Base-by-base conservation (phyloP, 2,888 invertebrate species). In the Phania funesta region DNA sequence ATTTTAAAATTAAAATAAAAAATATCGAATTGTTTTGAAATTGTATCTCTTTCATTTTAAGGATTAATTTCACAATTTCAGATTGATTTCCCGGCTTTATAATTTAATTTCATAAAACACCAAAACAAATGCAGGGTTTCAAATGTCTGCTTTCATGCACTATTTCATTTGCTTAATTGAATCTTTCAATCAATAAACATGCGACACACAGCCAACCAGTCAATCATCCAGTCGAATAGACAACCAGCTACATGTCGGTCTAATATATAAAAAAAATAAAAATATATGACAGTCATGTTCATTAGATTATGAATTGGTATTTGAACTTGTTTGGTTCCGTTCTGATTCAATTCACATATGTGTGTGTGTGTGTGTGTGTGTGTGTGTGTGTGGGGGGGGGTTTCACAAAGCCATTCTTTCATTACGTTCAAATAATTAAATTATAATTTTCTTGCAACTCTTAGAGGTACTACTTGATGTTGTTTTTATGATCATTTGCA, bases 301-400 rank as follows among this genome's bases (percentile, higher is more conserved):
- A 78, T 78, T 71, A 78, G 64, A 78, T 78, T 78, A 78, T 38
- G 11, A 78, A 65, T 75, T 75, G 56, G 26, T 29, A n/a, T 64
- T 64, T 64, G 41, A 78, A 71, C 78, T 65, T 64, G 78, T 71
- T 71, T 46, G 20, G 46, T 65, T 24, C 35, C 26, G 35, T 38
- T 58, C 56, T 41, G 9, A 13, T 35, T 38, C 13, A 5, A 26
- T 26, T 26, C 6, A 13, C 8, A 9, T n/a, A n/a, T n/a, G n/a
- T n/a, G n/a, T n/a, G 9, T 22, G 50, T 48, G 11, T 26, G 26
- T 50, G 35, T 24, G 46, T 62, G 22, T 35, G 29, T 56, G 29
- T 22, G 1, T 52, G 16, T 2, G 3, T 32, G 8, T 52, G 38
- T 16, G 1, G 41, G 16, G 1, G 3, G 22, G 8, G 41, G 38